Evolutionary conservation across 1,140 invertebrate species (phyloP), one percentile per base, ranked within the genome.

Genomic region (Ips nitidus): DNA sequence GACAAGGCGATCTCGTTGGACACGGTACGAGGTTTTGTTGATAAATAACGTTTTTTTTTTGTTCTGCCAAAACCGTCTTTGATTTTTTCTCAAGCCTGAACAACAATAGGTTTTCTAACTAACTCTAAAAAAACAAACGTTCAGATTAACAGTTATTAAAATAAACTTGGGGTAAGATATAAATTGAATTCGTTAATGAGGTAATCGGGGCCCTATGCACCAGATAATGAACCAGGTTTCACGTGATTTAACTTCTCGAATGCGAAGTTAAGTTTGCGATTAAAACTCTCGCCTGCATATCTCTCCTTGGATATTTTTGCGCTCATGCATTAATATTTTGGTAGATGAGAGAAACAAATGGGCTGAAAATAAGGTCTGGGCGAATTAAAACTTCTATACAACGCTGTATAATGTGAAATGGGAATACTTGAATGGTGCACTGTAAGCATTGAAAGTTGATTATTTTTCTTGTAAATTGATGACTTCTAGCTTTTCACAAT

Each of bases 291-390:
- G 56, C 56, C 40, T 58, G 56, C 39, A 58, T 58, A 58, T 58
- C 56, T 58, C 56, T 38, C 39, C 22, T 40, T 36, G 6, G 56
- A 40, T 41, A 58, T 58, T 58, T 58, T 58, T 58, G 37, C 56
- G 56, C 40, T 58, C 56, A 58, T 58, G 56, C 56, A 58, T 58
- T 58, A 58, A 58, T 58, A 58, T 58, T 58, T 58, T 41, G 56
- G 56, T 58, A 58, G 56, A 41, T 41, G 56, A 58, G 56, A 39
- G 56, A 38, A 58, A 41, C 56, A 58, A 58, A 58, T 58, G 56
- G 41, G 38, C 37, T 41, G 56, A 58, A 58, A 58, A 58, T 58
- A 58, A 58, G 56, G 37, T 40, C 56, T 40, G 41, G 41, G 41
- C 40, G 56, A 58, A 58, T 58, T 58, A 58, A 58, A 58, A 38